These are phyloP conservation scores for Phortica okadai DNA, from an alignment of 2,888 invertebrate genomes.

Conservation along the genomic window DNA sequence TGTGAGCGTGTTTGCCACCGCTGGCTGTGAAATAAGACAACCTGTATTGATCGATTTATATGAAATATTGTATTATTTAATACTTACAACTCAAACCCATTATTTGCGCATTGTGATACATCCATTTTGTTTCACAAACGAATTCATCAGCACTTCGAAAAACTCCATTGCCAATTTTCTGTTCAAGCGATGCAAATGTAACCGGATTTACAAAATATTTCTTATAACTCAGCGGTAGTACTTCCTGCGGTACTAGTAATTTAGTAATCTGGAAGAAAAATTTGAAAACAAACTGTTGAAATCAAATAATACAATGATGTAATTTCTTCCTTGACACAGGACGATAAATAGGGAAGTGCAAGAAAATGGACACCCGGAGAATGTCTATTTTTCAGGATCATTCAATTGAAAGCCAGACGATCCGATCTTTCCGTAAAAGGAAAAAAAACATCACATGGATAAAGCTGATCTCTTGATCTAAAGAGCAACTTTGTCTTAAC, in stretches of 20 bases:
- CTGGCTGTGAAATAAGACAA: conserved; percentile 5
- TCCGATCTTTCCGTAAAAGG: too few relatives aligned
- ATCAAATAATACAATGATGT: too few relatives aligned
- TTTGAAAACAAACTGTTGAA: neutral
- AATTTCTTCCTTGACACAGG: too few relatives aligned
- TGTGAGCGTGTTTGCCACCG: conserved; percentile 67
- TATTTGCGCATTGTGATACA: conserved; percentile 93
- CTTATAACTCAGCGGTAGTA: conserved; percentile 55
- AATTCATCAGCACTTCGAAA: conserved; percentile 94
- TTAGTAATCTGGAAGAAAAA: conserved; percentile 50
- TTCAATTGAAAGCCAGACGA: too few relatives aligned
- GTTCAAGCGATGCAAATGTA: conserved; percentile 86
- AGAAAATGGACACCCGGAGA: too few relatives aligned
- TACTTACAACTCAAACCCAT: conserved; percentile 88
- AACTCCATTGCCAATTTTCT: conserved; percentile 84
- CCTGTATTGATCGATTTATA: neutral
- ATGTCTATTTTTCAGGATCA: too few relatives aligned
- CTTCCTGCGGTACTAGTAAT: conserved; percentile 54
- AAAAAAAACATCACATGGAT: too few relatives aligned
- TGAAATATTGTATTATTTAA: conserved; percentile 41
- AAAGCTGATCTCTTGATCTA: too few relatives aligned
- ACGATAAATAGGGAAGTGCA: too few relatives aligned
- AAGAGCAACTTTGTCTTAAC: too few relatives aligned
- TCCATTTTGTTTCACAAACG: conserved; percentile 93
- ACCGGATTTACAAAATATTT: conserved; percentile 92